Base-by-base conservation (phyloP, 1,140 invertebrate genomes). In the Cardiocondyla obscurior region DNA sequence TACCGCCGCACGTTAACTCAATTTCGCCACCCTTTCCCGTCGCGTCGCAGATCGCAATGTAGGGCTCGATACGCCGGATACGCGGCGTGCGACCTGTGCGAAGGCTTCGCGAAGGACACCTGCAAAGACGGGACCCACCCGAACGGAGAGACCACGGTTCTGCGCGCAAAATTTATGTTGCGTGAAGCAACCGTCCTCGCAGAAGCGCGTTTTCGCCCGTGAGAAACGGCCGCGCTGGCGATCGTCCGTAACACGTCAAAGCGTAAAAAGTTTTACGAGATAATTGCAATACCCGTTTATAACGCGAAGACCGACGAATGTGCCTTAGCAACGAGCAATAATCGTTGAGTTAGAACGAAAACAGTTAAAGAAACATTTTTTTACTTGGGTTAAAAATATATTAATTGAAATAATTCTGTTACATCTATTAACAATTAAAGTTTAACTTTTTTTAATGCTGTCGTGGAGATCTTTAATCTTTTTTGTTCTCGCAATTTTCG, bases 111-210 rank as follows among this genome's bases (percentile, higher is more conserved):
- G 60, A 33, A 51, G 39, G 19, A 79, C 85, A 88, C 83, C 83
- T 87, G 87, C 83, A 44, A 81, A 67, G 49, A 62, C 28, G 76
- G 76, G 42, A 19, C 25, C 19, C 39, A 74, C 82, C 30, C 19
- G 57, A 58, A 19, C 19, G 53, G 10, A 28, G 42, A 44, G 42
- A 44, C 10, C 22, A 72, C 60, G 46, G 44, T 58, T 76, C 67
- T 39, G 65, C 76, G 74, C 70, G 58, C 53, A 62, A 82, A 89
- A 74, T 90, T 90, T 88, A 90, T 87, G 89, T 85, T 84, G 77
- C 89, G 88, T 89, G 84, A 89, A 89, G 69, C 25, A 85, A 65
- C 73, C 74, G 58, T 74, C 73, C 49, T 60, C 33, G 25, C 44
- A 72, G 16, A 16, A 22, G 16, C 16, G 55, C 25, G 39, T 58